Conservation (phyloP, 1,140 invertebrate species). For the Caenorhabditis inopinata region DNA sequence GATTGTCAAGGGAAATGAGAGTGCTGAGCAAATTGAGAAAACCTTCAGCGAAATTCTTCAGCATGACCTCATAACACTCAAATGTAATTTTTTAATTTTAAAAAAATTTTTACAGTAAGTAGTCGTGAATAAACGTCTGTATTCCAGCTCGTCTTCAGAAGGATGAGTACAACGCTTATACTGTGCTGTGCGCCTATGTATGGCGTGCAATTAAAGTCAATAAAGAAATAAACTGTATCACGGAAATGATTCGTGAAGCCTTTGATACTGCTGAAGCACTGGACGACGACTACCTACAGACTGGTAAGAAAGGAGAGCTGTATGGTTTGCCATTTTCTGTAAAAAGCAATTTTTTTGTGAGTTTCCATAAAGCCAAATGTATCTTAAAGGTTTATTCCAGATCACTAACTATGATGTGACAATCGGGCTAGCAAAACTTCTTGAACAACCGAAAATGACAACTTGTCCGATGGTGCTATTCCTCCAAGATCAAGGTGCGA, state of each 20-base stretch:
- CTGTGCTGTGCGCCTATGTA: slow-evolving; percentile 2
- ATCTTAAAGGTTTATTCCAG: slow-evolving; percentile 34
- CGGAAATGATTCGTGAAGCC: slow-evolving; percentile 28
- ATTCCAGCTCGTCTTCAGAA: slow-evolving; percentile 1
- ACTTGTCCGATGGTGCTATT: slow-evolving; percentile 65
- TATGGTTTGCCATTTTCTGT: slow-evolving; percentile 64
- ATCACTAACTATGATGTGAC: slow-evolving; percentile 68
- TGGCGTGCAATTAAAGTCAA: slow-evolving; percentile 19
- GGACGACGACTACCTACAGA: slow-evolving; percentile 28
- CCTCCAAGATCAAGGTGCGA: slow-evolving; percentile 59
- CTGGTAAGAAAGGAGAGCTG: slow-evolving; percentile 53
- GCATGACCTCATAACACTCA: neutral
- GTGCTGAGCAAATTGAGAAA: neutral
- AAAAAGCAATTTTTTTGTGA: slow-evolving; percentile 63
- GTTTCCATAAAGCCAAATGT: neutral
- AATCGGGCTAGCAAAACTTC: slow-evolving; percentile 66
- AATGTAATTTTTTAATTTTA: neutral
- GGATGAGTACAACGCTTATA: neutral
- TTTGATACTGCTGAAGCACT: slow-evolving; percentile 5
- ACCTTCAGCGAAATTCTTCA: slow-evolving; percentile 1
- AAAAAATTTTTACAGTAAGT: too few species aligned
- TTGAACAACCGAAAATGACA: slow-evolving; percentile 63
- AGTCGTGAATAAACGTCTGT: neutral
- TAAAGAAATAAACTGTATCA: slow-evolving; percentile 27
- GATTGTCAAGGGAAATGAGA: neutral